Evolutionary conservation across 1,140 invertebrate genomes (phyloP).

Genomic region (Macrotrachela quadricornifera): DNA sequence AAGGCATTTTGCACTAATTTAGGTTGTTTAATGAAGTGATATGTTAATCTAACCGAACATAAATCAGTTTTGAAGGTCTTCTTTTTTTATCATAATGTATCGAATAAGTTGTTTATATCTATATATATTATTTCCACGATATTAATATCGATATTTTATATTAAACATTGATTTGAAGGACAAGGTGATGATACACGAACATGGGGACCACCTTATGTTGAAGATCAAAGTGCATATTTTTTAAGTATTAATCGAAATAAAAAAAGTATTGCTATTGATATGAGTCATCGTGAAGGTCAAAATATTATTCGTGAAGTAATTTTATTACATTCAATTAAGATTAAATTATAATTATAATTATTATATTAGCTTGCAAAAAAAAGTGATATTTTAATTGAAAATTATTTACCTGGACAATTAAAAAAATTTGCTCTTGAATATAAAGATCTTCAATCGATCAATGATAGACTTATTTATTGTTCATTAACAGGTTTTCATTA

Average conservation of each 20-base stretch:
- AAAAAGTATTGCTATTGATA: neutral
- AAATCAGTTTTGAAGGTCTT: too few relatives aligned
- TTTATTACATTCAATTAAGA: neutral
- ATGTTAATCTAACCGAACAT: too few relatives aligned
- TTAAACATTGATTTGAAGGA: too few relatives aligned
- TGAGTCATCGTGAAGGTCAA: too few relatives aligned
- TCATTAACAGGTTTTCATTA: constrained; percentile 49
- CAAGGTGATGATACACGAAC: constrained; percentile 67
- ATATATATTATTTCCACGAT: too few relatives aligned
- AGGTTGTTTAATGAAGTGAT: too few relatives aligned
- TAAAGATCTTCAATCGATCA: constrained; percentile 42
- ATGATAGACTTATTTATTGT: constrained; percentile 69
- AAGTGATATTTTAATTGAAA: constrained; percentile 74
- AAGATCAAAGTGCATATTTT: constrained; percentile 58
- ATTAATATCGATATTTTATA: too few relatives aligned
- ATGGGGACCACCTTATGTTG: constrained; percentile 75
- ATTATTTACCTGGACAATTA: constrained; percentile 75
- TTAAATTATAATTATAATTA: neutral
- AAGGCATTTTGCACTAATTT: too few relatives aligned
- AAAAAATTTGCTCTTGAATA: constrained; percentile 55
- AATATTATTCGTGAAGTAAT: too few relatives aligned
- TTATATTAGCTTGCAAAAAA: constrained; percentile 35
- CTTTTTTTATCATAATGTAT: too few relatives aligned
- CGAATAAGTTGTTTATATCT: too few relatives aligned
- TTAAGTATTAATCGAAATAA: constrained; percentile 76